phyloP scores from a whole-genome alignment of 2,113 vertebrate species.

The Smithornis capensis region DNA sequence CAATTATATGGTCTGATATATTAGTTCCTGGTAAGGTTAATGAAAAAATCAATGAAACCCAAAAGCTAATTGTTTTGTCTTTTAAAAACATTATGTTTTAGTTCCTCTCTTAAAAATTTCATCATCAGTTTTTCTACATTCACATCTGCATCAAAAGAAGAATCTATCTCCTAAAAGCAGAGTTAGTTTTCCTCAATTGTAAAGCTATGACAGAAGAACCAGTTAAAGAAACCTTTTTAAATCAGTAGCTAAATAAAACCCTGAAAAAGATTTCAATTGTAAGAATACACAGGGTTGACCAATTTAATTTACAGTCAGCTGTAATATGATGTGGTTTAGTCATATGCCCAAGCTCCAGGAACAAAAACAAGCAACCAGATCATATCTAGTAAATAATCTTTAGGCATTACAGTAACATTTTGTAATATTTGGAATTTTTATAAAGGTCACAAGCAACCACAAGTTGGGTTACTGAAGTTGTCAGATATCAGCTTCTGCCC shows the following conservation, averaged over 20 bases:
- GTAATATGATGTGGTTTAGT: neutral
- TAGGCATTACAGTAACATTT: neutral
- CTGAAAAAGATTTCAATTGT: neutral
- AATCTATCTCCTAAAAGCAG: neutral
- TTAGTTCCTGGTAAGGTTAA: neutral
- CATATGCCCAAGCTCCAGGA: neutral
- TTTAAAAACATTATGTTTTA: neutral
- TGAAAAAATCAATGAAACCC: neutral
- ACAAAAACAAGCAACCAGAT: neutral
- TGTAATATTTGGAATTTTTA: neutral
- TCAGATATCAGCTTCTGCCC: neutral
- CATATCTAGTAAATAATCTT: neutral
- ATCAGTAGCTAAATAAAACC: neutral
- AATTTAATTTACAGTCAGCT: neutral
- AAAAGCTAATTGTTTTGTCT: neutral
- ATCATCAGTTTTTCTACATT: neutral
- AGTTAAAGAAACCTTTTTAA: neutral
- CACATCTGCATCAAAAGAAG: neutral
- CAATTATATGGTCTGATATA: neutral
- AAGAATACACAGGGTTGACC: neutral
- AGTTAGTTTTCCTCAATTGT: neutral
- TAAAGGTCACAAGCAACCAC: neutral
- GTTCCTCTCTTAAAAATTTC: neutral
- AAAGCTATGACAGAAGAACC: neutral
- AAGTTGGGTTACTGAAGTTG: neutral